Conservation (phyloP, 2,888 invertebrate species). For the Cloeon dipterum region DNA sequence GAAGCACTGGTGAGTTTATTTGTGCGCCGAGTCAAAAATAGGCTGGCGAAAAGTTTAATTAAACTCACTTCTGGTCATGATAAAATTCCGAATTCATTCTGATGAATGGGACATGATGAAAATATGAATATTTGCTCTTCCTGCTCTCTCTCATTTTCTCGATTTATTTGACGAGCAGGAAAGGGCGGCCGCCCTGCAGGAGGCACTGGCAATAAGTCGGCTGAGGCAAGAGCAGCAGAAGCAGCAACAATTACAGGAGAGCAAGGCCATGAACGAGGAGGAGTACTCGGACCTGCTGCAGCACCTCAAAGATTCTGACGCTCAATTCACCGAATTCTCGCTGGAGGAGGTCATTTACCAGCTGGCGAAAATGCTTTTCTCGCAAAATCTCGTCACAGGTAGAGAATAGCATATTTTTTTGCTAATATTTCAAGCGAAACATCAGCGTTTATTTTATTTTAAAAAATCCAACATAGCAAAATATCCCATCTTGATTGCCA, state of each 20-base stretch:
- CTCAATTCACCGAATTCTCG: constrained; percentile 49
- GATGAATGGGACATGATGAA: too few species aligned
- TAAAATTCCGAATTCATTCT: too few species aligned
- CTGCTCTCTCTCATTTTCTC: too few species aligned
- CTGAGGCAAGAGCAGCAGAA: not conserved
- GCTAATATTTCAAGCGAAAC: too few species aligned
- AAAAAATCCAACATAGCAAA: too few species aligned
- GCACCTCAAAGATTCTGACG: constrained; percentile 41
- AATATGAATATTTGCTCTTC: too few species aligned
- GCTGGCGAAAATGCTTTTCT: constrained; percentile 59
- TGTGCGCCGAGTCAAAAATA: too few species aligned
- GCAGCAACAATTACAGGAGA: not conserved
- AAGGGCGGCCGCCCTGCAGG: constrained; percentile 4
- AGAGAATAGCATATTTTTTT: constrained; percentile 5
- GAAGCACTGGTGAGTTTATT: constrained; percentile 13
- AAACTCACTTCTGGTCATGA: too few species aligned
- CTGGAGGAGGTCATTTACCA: constrained; percentile 62
- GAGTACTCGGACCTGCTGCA: constrained; percentile 49
- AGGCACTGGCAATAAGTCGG: not conserved
- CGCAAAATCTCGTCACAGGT: constrained; percentile 42
- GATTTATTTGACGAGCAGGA: too few species aligned
- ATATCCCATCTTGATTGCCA: too few species aligned
- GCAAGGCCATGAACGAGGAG: constrained; percentile 10
- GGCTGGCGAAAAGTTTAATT: too few species aligned
- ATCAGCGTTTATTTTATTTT: too few species aligned